A percentile compares a stretch with the other conserved stretches of the same genome.
These are phyloP conservation scores for Iguana delicatissima DNA, from an alignment of 2,797 vertebrate genomes.

Conservation along the genomic window DNA sequence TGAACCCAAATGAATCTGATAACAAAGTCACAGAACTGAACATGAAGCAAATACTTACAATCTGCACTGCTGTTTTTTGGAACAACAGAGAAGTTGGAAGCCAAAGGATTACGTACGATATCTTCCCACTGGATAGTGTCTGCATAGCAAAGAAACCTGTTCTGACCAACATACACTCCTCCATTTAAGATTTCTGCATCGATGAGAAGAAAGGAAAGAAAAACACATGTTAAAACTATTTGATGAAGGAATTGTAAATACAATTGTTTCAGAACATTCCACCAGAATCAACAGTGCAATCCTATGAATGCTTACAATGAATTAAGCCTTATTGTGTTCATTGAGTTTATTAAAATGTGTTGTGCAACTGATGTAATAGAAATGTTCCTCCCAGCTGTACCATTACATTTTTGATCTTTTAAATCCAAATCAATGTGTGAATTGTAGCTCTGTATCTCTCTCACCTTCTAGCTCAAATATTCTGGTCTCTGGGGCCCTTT, in stretches of 20 bases:
- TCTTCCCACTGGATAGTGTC: slow-evolving; percentile 98
- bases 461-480: neutral
- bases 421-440: neutral
- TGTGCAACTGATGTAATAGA: neutral
- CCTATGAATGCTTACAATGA: neutral
- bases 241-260: slow-evolving; percentile 2
- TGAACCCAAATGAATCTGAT: neutral
- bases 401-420: neutral
- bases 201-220: slow-evolving; percentile 53
- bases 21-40: neutral
- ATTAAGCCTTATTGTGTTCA: neutral
- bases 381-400: neutral
- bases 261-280: slow-evolving; percentile 4
- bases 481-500: too few species aligned
- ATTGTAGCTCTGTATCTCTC: too few species aligned
- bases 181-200: slow-evolving; percentile 94
- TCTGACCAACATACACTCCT: slow-evolving; percentile 96
- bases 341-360: neutral
- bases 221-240: slow-evolving; percentile 36
- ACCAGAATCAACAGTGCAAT: slow-evolving; percentile 3
- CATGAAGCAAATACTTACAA: slow-evolving; percentile 80
- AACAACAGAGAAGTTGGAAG: slow-evolving; percentile 94
- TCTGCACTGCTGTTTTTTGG: slow-evolving; percentile 94
- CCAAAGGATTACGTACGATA: slow-evolving; percentile 91
- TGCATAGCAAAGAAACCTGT: slow-evolving; percentile 96